A percentile compares a stretch with the other conserved stretches of the same genome.
These are phyloP conservation scores for Setophaga petechia DNA, from an alignment of 2,113 vertebrate genomes.

Conservation along the genomic window DNA sequence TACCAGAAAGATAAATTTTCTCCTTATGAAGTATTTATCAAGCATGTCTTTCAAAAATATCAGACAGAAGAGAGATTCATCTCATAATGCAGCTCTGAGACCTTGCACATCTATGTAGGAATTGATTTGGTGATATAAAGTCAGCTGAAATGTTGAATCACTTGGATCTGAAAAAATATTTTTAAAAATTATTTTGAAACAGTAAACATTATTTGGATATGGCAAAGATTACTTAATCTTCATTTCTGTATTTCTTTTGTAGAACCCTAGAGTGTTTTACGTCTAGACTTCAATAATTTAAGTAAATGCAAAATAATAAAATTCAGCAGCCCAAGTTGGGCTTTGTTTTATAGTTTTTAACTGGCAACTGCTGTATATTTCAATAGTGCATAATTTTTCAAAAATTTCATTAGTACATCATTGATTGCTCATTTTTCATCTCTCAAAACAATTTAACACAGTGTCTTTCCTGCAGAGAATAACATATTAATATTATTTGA, in stretches of 20 bases:
- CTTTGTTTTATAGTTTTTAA: slow-evolving; percentile 7
- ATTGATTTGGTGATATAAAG: background rate
- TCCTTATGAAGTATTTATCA: slow-evolving; percentile 29
- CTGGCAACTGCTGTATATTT: slow-evolving; percentile 56
- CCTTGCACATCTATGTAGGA: background rate
- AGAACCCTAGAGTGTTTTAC: background rate
- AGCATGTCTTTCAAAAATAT: slow-evolving; percentile 11
- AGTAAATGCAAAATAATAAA: slow-evolving; percentile 35
- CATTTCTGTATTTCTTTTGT: background rate
- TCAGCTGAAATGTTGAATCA: background rate
- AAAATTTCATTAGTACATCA: slow-evolving; percentile 75
- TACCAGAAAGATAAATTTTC: slow-evolving; percentile 1
- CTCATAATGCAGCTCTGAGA: background rate
- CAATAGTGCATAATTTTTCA: slow-evolving; percentile 71
- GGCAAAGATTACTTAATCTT: background rate
- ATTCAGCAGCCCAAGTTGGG: background rate
- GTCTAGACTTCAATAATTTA: background rate
- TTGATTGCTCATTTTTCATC: slow-evolving; percentile 77
- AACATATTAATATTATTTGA: slow-evolving; percentile 79
- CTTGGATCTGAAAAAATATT: background rate
- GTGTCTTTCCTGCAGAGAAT: slow-evolving; percentile 74
- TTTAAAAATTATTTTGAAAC: background rate
- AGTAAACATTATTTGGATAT: background rate
- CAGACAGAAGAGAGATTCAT: background rate
- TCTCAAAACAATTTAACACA: slow-evolving; percentile 78